phyloP scores from a whole-genome alignment of 2,888 invertebrate species.

The Dynastes hyllus region DNA sequence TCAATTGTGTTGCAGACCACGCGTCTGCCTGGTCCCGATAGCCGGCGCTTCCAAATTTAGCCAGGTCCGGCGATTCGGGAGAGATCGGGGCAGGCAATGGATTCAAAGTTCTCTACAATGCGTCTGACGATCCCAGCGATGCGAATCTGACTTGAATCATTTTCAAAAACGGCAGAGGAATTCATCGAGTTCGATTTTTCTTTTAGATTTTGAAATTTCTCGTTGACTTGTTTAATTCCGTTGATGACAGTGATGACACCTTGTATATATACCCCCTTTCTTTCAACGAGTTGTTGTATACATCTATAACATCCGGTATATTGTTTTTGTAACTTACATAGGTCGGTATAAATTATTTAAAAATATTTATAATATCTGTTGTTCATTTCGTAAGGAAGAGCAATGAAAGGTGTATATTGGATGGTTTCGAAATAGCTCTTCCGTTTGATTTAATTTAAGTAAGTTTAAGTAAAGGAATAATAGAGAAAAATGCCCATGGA shows the following conservation, averaged over 20 bases:
- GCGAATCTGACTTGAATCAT: not conserved
- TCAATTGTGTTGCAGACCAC: constrained; percentile 45
- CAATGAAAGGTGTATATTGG: too few relatives aligned
- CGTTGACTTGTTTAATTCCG: not conserved
- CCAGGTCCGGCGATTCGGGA: constrained; percentile 57
- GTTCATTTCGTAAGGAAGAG: not conserved
- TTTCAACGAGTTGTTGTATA: not conserved
- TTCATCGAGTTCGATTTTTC: not conserved
- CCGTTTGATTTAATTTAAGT: too few relatives aligned
- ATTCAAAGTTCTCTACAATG: constrained; percentile 53
- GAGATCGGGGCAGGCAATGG: constrained; percentile 49
- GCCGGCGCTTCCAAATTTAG: constrained; percentile 68
- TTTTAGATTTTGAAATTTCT: not conserved
- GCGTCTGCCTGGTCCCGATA: constrained; percentile 60
- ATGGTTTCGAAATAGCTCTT: too few relatives aligned
- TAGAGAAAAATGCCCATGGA: too few relatives aligned
- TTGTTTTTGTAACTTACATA: not conserved
- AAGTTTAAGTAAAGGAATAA: too few relatives aligned
- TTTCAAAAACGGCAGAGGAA: not conserved
- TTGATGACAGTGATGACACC: not conserved
- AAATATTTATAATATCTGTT: not conserved
- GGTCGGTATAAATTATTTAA: not conserved
- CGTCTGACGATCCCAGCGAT: not conserved
- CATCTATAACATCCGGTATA: not conserved
- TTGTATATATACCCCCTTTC: not conserved